Evolutionary conservation across 2,113 vertebrate species (phyloP).

Genomic region (Psittacula cyanocephala): DNA sequence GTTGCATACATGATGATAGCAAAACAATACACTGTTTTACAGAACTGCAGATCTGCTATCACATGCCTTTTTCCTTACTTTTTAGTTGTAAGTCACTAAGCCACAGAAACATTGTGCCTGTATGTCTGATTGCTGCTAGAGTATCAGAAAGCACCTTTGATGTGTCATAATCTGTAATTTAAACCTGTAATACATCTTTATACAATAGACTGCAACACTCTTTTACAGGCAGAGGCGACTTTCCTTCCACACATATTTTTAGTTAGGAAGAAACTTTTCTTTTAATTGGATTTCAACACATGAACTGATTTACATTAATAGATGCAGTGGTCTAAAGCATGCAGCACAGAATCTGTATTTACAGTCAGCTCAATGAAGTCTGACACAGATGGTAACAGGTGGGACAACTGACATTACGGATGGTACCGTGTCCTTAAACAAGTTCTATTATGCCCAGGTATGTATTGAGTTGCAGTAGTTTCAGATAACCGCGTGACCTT

Average conservation of each 20-base stretch:
- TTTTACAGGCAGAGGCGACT: background rate
- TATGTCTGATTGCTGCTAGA: background rate
- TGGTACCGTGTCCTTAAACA: background rate
- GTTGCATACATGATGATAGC: background rate
- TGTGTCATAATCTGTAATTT: background rate
- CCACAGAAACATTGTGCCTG: background rate
- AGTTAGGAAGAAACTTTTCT: background rate
- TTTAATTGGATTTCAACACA: background rate
- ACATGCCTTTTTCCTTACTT: background rate
- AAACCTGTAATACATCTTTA: background rate
- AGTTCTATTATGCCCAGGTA: conserved; percentile 13
- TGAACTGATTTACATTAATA: background rate
- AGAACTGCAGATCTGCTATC: background rate
- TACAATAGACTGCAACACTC: background rate
- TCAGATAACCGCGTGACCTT: conserved; percentile 9
- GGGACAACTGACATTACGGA: conserved; percentile 26
- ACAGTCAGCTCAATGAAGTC: background rate
- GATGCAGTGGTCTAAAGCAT: background rate
- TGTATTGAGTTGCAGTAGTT: background rate
- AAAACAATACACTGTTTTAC: background rate
- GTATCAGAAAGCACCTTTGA: background rate
- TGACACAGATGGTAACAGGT: background rate
- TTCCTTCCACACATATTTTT: background rate
- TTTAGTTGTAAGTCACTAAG: background rate
- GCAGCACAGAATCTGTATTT: background rate